Percentiles rank a stretch among this genome's conserved stretches.
Conservation (phyloP, 1,140 invertebrate species). For the Drosophila parvula region DNA sequence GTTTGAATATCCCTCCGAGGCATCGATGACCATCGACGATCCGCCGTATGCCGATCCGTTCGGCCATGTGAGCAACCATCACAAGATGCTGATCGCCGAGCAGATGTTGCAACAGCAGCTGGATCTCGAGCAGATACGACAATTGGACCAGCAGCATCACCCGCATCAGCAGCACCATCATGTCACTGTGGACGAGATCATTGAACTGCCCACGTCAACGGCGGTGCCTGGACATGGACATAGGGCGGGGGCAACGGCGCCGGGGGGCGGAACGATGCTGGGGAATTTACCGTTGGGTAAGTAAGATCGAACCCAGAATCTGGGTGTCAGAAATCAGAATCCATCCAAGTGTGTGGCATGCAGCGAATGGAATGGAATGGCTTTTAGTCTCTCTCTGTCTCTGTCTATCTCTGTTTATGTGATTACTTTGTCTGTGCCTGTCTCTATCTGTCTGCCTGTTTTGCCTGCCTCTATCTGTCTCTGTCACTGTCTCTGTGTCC, state of each 20-base stretch:
- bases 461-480: constrained; percentile 34
- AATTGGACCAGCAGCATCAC: constrained; percentile 52
- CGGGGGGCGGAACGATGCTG: constrained; percentile 74
- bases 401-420: constrained; percentile 28
- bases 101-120: constrained; percentile 55
- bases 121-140: constrained; percentile 44
- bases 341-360: constrained; percentile 52
- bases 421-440: constrained; percentile 27
- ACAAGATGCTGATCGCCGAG: constrained; percentile 62
- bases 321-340: constrained; percentile 6
- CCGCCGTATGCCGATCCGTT: constrained; percentile 70
- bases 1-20: constrained; percentile 94
- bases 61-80: constrained; percentile 64
- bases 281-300: constrained; percentile 84
- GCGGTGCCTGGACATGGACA: constrained; percentile 45
- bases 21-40: constrained; percentile 88
- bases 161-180: constrained; percentile 67
- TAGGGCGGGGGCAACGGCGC: constrained; percentile 35
- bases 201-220: constrained; percentile 75
- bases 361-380: constrained; percentile 54
- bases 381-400: constrained; percentile 50
- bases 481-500: constrained; percentile 16
- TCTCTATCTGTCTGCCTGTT: constrained; percentile 42
- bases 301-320: constrained; percentile 38
- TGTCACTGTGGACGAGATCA: constrained; percentile 81